A percentile compares a stretch with the other conserved stretches of the same genome.
These are phyloP conservation scores for Muntiacus muntjak DNA, from an alignment of 2,113 vertebrate genomes.

Conservation along the genomic window DNA sequence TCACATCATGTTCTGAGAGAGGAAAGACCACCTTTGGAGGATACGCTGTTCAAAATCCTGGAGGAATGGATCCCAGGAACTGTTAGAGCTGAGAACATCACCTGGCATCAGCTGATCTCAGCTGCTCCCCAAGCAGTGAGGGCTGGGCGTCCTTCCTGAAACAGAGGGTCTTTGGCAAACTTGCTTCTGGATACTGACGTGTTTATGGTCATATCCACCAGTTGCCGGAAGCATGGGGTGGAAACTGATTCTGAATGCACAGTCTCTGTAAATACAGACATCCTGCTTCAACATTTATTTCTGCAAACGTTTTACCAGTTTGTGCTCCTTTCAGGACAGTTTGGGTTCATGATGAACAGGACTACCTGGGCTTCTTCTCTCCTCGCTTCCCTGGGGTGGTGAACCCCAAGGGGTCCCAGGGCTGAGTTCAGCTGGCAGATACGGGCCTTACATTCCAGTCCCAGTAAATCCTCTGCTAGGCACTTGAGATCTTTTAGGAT, in stretches of 20 bases:
- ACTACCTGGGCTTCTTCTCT: background rate
- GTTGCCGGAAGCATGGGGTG: background rate
- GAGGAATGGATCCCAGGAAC: constrained; percentile 2
- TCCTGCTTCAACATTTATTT: background rate
- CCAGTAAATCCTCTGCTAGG: background rate
- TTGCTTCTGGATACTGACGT: background rate
- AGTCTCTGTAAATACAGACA: background rate
- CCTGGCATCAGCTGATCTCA: background rate
- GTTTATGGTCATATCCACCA: background rate
- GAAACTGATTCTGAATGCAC: background rate
- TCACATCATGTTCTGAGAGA: background rate
- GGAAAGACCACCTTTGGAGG: constrained; percentile 15
- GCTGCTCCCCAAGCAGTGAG: background rate
- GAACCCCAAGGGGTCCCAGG: background rate
- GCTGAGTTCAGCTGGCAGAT: background rate
- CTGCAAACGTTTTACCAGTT: background rate
- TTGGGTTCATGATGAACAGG: background rate
- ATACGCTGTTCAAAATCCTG: background rate
- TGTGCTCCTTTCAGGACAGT: background rate
- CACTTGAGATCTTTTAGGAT: background rate
- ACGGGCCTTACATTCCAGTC: fast-evolving
- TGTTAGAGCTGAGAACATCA: background rate
- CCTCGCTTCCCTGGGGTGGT: background rate
- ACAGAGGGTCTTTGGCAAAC: background rate
- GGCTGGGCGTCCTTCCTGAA: background rate